These are phyloP conservation scores for Pteromalus puparum DNA, from an alignment of 1,140 invertebrate species.

Conservation along the genomic window DNA sequence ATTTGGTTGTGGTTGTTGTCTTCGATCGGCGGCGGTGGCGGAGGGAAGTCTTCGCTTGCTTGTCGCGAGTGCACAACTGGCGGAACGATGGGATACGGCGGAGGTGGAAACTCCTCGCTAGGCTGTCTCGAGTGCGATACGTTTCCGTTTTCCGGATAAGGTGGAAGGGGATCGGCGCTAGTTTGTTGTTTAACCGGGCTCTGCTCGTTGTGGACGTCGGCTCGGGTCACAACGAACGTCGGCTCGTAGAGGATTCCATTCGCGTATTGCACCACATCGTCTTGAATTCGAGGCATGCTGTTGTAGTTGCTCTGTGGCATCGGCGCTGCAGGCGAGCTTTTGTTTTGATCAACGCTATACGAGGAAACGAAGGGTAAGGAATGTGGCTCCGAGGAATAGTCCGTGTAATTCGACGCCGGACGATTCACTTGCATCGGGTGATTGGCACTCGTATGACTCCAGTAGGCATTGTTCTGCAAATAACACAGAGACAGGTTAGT, in stretches of 20 bases:
- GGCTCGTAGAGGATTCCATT: slow-evolving; percentile 74
- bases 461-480: slow-evolving; percentile 64
- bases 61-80: slow-evolving; percentile 86
- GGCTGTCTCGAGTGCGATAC: slow-evolving; percentile 70
- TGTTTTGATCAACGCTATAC: slow-evolving; percentile 69
- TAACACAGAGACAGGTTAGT: neutral
- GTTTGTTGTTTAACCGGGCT: slow-evolving; percentile 77
- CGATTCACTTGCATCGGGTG: slow-evolving; percentile 50
- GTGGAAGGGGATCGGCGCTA: slow-evolving; percentile 63
- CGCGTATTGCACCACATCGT: slow-evolving; percentile 76
- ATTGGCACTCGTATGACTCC: slow-evolving; percentile 63
- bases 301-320: slow-evolving; percentile 61
- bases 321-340: slow-evolving; percentile 36
- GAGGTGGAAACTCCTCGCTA: slow-evolving; percentile 80
- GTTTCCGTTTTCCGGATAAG: slow-evolving; percentile 70
- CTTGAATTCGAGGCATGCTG: slow-evolving; percentile 70
- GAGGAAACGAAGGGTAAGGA: slow-evolving; percentile 80
- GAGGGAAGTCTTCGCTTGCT: slow-evolving; percentile 91
- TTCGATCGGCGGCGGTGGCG: slow-evolving; percentile 87
- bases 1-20: slow-evolving; percentile 77
- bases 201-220: slow-evolving; percentile 88
- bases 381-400: slow-evolving; percentile 77
- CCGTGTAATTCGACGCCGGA: slow-evolving; percentile 69
- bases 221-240: slow-evolving; percentile 82
- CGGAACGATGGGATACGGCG: slow-evolving; percentile 85